Percentiles rank a stretch among this genome's conserved stretches.
These are phyloP conservation scores for Coranthus polyacanthus DNA, from an alignment of 2,797 vertebrate genomes.

Conservation along the genomic window DNA sequence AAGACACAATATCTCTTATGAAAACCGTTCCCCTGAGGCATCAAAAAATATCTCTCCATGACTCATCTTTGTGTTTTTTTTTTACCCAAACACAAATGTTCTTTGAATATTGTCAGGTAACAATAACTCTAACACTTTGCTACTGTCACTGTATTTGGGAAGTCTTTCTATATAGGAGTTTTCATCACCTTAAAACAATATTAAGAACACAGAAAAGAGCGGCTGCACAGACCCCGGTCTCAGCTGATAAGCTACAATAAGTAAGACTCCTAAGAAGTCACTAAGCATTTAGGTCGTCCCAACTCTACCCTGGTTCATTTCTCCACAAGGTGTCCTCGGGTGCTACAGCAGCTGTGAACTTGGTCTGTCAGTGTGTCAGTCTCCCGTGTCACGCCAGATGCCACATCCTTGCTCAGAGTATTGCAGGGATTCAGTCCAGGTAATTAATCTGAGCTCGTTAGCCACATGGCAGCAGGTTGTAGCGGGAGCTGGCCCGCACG, in stretches of 20 bases:
- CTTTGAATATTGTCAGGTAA: neutral
- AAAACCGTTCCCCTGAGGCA: constrained; percentile 4
- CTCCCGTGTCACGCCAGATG: constrained; percentile 65
- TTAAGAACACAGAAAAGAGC: constrained; percentile 9
- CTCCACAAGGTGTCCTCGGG: constrained; percentile 53
- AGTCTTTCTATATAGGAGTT: neutral
- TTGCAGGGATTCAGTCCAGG: constrained; percentile 65
- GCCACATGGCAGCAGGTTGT: constrained; percentile 64
- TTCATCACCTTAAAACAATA: constrained; percentile 18
- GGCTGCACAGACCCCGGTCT: constrained; percentile 16
- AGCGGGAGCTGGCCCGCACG: constrained; percentile 23
- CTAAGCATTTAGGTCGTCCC: constrained; percentile 55
- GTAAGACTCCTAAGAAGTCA: constrained; percentile 34
- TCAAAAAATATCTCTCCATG: neutral
- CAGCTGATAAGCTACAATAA: constrained; percentile 36
- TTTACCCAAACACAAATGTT: neutral
- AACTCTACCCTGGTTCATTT: constrained; percentile 39
- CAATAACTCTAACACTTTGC: neutral
- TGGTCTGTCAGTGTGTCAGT: constrained; percentile 63
- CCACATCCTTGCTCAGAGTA: constrained; percentile 63
- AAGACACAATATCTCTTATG: neutral
- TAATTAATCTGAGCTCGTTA: constrained; percentile 79
- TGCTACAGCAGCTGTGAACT: constrained; percentile 64
- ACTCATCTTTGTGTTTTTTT: constrained; percentile 4
- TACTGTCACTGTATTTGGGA: neutral